Percentiles rank a stretch among this genome's conserved stretches.
Conservation (phyloP, 2,888 invertebrate species). For the Dryobotodes eremita region DNA sequence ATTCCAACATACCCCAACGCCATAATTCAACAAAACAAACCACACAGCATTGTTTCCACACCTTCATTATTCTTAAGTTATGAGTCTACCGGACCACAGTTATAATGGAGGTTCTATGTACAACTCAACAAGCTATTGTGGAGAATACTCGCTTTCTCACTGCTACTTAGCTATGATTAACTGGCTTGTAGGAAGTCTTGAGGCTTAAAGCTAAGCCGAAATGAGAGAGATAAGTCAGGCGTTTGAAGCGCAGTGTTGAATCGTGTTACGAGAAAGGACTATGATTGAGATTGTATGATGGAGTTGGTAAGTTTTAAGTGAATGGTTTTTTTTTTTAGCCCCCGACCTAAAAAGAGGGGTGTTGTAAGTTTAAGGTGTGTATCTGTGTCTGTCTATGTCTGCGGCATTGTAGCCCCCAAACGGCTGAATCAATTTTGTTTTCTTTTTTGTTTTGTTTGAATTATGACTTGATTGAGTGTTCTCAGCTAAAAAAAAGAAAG, state of each 20-base stretch:
- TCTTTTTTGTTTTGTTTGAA: too few relatives aligned
- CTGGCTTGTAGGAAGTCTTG: neutral
- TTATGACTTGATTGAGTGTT: too few relatives aligned
- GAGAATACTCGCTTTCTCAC: neutral
- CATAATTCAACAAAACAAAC: constrained; percentile 19
- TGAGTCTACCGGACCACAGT: neutral
- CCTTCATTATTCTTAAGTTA: constrained; percentile 16
- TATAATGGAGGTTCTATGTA: constrained; percentile 15
- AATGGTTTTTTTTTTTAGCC: too few relatives aligned
- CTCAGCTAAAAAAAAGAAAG: too few relatives aligned
- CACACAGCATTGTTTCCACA: constrained; percentile 15
- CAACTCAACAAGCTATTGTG: neutral
- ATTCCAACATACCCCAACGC: neutral
- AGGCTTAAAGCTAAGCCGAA: neutral
- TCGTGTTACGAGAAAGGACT: neutral
- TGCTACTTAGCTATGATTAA: constrained; percentile 5
- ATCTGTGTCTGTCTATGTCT: too few relatives aligned
- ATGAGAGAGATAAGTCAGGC: neutral
- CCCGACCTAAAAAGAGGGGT: too few relatives aligned
- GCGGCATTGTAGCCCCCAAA: too few relatives aligned
- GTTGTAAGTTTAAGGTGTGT: too few relatives aligned
- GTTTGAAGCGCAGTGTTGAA: neutral
- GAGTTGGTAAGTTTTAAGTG: too few relatives aligned
- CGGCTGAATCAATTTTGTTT: too few relatives aligned
- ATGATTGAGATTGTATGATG: neutral